phyloP scores from a whole-genome alignment of 1,140 invertebrate species.

The Solenopsis invicta region DNA sequence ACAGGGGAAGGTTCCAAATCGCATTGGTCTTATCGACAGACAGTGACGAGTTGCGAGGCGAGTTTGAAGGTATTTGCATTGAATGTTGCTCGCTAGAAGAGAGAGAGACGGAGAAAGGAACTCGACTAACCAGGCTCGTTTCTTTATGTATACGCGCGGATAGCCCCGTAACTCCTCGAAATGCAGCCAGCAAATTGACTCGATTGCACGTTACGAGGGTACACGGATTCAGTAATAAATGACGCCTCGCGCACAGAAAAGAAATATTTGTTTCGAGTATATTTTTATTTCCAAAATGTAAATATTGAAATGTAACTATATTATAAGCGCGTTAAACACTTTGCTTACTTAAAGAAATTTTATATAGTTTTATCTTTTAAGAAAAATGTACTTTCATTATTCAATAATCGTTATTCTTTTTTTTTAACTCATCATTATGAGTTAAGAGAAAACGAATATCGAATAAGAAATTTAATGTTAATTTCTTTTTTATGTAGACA shows the following conservation, averaged over 20 bases:
- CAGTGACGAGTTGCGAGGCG: conserved; percentile 64
- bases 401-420: too few relatives aligned
- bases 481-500: neutral
- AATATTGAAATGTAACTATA: too few relatives aligned
- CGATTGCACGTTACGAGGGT: neutral
- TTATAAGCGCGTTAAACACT: too few relatives aligned
- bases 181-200: conserved; percentile 23
- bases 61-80: conserved; percentile 63
- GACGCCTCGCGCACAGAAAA: neutral
- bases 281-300: too few relatives aligned
- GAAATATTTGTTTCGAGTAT: too few relatives aligned
- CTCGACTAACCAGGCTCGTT: conserved; percentile 38
- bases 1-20: neutral
- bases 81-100: conserved; percentile 51
- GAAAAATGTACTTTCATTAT: too few relatives aligned
- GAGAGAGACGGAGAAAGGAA: conserved; percentile 12
- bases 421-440: too few relatives aligned
- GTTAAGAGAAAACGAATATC: too few relatives aligned
- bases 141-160: neutral
- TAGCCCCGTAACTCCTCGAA: conserved; percentile 38
- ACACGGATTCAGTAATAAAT: conserved; percentile 10
- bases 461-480: too few relatives aligned
- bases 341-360: too few relatives aligned
- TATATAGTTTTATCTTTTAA: too few relatives aligned
- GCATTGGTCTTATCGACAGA: conserved; percentile 39